phyloP scores from a whole-genome alignment of 2,113 vertebrate genomes.

The Equus przewalskii region DNA sequence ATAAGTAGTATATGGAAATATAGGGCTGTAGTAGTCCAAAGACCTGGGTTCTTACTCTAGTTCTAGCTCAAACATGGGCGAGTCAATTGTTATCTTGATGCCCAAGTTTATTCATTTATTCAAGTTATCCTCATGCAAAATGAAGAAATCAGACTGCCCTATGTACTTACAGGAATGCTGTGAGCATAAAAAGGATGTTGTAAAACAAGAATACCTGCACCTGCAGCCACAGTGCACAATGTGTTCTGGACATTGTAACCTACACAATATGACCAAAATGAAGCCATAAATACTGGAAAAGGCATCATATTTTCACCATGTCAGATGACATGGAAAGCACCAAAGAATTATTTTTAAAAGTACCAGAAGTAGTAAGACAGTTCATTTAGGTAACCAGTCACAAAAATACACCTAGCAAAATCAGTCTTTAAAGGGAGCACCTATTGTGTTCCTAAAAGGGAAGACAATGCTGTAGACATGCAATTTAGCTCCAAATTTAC shows the following conservation, averaged over 20 bases:
- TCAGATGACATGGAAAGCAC: conserved; percentile 21
- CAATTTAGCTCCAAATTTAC: conserved; percentile 24
- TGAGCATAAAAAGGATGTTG: not conserved
- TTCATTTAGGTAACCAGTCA: conserved; percentile 10
- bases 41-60: not conserved
- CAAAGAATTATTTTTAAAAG: conserved; percentile 47
- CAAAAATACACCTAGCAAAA: conserved; percentile 57
- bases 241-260: conserved; percentile 4
- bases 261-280: not conserved
- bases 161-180: not conserved
- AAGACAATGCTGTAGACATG: not conserved
- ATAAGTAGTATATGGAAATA: not conserved
- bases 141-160: conserved; percentile 26
- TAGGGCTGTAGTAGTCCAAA: not conserved
- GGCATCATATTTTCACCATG: not conserved
- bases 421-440: conserved; percentile 32
- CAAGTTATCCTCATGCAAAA: conserved; percentile 14
- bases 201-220: not conserved
- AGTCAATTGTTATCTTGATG: not conserved
- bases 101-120: conserved; percentile 7
- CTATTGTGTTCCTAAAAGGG: not conserved
- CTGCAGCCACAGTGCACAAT: not conserved
- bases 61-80: not conserved
- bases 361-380: not conserved
- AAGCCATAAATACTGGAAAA: conserved; percentile 22